Evolutionary conservation across 2,797 vertebrate species (phyloP).

Genomic region (Sphaeramia orbicularis): DNA sequence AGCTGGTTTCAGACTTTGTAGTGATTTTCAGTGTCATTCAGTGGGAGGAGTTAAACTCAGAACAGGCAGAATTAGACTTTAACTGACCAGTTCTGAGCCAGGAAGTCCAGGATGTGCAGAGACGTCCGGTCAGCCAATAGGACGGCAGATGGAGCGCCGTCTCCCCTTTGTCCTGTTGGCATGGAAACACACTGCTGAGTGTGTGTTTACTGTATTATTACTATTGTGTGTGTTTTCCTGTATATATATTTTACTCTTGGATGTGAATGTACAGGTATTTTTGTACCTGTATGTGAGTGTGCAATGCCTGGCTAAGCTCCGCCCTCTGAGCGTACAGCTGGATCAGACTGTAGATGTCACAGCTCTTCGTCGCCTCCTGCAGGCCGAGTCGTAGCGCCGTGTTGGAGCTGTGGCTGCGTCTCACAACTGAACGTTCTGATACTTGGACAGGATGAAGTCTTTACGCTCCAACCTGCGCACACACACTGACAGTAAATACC

Average conservation of each 20-base stretch:
- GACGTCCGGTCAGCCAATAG: conserved; percentile 87
- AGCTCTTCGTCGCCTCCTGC: conserved; percentile 82
- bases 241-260: no score
- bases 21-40: no score
- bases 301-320: conserved; percentile 84
- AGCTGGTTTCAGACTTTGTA: no score
- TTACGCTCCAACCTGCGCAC: conserved; percentile 67
- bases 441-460: conserved; percentile 88
- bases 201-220: neutral
- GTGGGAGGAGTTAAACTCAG: no score
- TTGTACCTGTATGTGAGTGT: conserved; percentile 71
- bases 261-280: neutral
- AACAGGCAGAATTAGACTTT: no score
- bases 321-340: conserved; percentile 86
- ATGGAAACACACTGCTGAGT: conserved; percentile 26
- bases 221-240: neutral
- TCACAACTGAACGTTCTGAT: conserved; percentile 84
- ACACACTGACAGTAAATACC: neutral
- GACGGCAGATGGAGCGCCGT: conserved; percentile 88
- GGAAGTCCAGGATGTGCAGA: conserved; percentile 89
- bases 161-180: conserved; percentile 87
- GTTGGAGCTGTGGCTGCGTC: conserved; percentile 67
- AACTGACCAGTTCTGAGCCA: conserved; percentile 85
- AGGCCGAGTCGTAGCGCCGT: conserved; percentile 72
- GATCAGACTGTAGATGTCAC: conserved; percentile 86